phyloP scores from a whole-genome alignment of 2,113 vertebrate genomes.

The Galemys pyrenaicus region DNA sequence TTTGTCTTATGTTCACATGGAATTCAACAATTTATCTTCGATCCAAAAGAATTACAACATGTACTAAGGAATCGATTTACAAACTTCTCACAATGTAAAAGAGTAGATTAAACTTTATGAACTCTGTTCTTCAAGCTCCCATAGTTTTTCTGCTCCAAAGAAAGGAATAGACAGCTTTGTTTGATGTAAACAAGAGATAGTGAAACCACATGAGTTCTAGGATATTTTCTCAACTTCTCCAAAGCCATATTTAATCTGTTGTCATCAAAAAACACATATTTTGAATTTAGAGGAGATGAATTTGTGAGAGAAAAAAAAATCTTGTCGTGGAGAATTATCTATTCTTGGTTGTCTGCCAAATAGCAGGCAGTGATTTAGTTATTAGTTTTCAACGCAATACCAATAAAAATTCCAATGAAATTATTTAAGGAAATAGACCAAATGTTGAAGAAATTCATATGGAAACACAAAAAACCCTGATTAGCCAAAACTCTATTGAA shows the following conservation, averaged over 20 bases:
- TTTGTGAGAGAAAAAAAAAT: slow-evolving; percentile 45
- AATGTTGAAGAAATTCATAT: no score
- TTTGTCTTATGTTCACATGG: slow-evolving; percentile 75
- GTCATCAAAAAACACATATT: slow-evolving; percentile 73
- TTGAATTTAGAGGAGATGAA: slow-evolving; percentile 65
- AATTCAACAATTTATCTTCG: slow-evolving; percentile 84
- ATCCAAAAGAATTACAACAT: slow-evolving; percentile 71
- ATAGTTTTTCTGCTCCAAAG: slow-evolving; percentile 63
- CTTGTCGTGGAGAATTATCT: slow-evolving; percentile 53
- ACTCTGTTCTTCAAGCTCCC: slow-evolving; percentile 71
- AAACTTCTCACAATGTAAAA: slow-evolving; percentile 74
- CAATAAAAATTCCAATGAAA: no score
- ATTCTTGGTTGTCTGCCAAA: slow-evolving; percentile 68
- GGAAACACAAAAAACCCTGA: no score
- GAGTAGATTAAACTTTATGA: slow-evolving; percentile 77
- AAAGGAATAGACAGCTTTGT: slow-evolving; percentile 59
- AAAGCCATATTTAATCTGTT: slow-evolving; percentile 70
- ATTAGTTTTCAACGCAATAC: no score
- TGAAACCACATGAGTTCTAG: slow-evolving; percentile 19
- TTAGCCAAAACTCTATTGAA: no score
- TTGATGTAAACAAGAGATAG: slow-evolving; percentile 72
- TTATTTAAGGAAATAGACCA: no score
- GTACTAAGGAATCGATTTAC: slow-evolving; percentile 76
- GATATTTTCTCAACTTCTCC: slow-evolving; percentile 70
- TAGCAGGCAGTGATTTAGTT: slow-evolving; percentile 49